Conservation (phyloP, 2,888 invertebrate species). For the Terebella lapidaria region DNA sequence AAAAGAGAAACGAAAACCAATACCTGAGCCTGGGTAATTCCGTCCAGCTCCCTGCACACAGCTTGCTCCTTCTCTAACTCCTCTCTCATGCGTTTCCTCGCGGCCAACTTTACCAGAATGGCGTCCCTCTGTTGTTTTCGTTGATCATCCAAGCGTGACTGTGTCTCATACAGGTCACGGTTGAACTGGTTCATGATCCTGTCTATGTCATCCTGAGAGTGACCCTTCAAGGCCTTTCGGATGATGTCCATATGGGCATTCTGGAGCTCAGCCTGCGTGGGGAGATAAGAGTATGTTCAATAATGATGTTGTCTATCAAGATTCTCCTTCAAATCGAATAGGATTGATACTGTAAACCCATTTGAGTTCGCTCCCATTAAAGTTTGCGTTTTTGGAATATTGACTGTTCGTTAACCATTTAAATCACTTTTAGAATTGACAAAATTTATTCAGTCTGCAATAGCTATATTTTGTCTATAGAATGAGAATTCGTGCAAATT, state of each 20-base stretch:
- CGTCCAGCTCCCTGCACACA: slow-evolving; percentile 40
- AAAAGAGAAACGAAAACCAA: no score
- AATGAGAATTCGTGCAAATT: no score
- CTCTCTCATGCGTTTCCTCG: slow-evolving; percentile 44
- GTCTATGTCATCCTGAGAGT: slow-evolving; percentile 32
- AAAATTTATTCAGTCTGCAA: no score
- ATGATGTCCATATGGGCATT: slow-evolving; percentile 29
- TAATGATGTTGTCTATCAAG: no score
- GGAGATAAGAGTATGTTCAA: no score
- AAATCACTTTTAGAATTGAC: no score
- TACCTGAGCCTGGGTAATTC: slow-evolving; percentile 38
- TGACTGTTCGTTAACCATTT: no score
- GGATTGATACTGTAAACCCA: no score
- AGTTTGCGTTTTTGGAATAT: no score
- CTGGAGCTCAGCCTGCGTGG: slow-evolving; percentile 29
- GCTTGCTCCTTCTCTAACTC: slow-evolving; percentile 40
- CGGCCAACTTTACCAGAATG: slow-evolving; percentile 41
- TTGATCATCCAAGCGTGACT: slow-evolving; percentile 22
- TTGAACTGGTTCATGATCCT: slow-evolving; percentile 34
- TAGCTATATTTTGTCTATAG: no score
- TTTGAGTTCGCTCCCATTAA: no score
- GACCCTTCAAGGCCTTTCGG: slow-evolving; percentile 30
- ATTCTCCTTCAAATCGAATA: no score
- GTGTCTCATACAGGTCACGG: slow-evolving; percentile 27
- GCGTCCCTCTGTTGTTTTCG: slow-evolving; percentile 33